Conservation (phyloP, 2,797 vertebrate species). For the Clarias fuscus region DNA sequence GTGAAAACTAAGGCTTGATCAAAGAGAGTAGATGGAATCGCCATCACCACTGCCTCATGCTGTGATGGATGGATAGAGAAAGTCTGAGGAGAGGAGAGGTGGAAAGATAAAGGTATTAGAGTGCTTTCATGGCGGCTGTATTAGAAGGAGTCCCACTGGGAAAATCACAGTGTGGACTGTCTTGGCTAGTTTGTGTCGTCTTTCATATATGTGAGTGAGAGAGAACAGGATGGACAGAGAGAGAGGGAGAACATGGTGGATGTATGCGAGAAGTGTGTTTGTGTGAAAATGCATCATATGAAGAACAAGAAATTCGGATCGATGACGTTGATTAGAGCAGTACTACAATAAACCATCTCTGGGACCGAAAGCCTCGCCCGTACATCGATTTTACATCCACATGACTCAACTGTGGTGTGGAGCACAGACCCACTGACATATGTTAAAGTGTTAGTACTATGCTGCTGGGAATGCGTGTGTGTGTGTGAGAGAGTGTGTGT, state of each 20-base stretch:
- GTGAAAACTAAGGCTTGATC: conserved; percentile 42
- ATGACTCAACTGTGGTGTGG: conserved; percentile 31
- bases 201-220: neutral
- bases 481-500: conserved; percentile 16
- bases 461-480: conserved; percentile 47
- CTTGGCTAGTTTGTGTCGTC: conserved; percentile 34
- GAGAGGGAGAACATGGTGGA: conserved; percentile 13
- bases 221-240: neutral
- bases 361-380: neutral
- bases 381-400: conserved; percentile 13
- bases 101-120: conserved; percentile 30
- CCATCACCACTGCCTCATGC: conserved; percentile 34
- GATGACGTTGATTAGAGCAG: conserved; percentile 46
- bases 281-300: conserved; percentile 5
- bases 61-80: conserved; percentile 41
- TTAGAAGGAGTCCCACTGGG: conserved; percentile 32
- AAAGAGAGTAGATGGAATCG: conserved; percentile 48
- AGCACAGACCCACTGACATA: conserved; percentile 33
- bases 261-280: conserved; percentile 46
- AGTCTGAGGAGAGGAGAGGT: conserved; percentile 17
- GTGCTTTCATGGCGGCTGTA: conserved; percentile 7
- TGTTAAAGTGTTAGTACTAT: conserved; percentile 38
- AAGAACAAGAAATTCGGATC: neutral
- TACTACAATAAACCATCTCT: neutral
- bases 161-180: conserved; percentile 31